These are phyloP conservation scores for Pammene aurita DNA, from an alignment of 2,888 invertebrate species.

Conservation along the genomic window DNA sequence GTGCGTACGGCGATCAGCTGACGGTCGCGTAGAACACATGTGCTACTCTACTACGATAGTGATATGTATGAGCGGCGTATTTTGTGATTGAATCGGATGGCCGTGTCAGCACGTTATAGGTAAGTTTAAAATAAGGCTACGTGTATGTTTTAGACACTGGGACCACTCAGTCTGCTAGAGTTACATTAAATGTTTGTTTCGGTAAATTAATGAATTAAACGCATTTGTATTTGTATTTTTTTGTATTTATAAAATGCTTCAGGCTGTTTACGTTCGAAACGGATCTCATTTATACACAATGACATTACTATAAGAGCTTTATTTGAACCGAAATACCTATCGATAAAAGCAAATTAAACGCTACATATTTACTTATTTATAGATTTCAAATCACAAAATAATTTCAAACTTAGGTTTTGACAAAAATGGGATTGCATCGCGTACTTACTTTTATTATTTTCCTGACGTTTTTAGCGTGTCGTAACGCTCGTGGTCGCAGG, in stretches of 20 bases:
- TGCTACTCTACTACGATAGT: constrained; percentile 70
- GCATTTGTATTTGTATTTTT: too few relatives aligned
- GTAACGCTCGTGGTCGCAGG: too few relatives aligned
- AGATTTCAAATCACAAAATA: too few relatives aligned
- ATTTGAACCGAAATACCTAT: not conserved
- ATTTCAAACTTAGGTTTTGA: too few relatives aligned
- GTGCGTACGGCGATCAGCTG: constrained; percentile 58
- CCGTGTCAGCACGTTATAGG: constrained; percentile 33
- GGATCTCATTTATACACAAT: not conserved
- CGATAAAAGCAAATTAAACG: not conserved
- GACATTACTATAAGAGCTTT: not conserved
- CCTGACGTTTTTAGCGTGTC: too few relatives aligned
- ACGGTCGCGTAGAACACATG: constrained; percentile 68
- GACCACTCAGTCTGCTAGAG: not conserved
- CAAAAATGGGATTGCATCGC: too few relatives aligned
- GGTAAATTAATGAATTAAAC: too few relatives aligned
- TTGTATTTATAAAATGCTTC: too few relatives aligned
- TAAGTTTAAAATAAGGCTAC: constrained; percentile 27
- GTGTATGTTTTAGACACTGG: not conserved
- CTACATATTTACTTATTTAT: too few relatives aligned
- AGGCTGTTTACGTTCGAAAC: constrained; percentile 15
- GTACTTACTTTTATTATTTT: too few relatives aligned
- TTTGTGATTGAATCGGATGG: constrained; percentile 60
- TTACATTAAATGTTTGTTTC: not conserved
- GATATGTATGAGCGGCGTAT: constrained; percentile 61